Evolutionary conservation across 2,113 vertebrate species (phyloP).

Genomic region (Pao palembangensis): DNA sequence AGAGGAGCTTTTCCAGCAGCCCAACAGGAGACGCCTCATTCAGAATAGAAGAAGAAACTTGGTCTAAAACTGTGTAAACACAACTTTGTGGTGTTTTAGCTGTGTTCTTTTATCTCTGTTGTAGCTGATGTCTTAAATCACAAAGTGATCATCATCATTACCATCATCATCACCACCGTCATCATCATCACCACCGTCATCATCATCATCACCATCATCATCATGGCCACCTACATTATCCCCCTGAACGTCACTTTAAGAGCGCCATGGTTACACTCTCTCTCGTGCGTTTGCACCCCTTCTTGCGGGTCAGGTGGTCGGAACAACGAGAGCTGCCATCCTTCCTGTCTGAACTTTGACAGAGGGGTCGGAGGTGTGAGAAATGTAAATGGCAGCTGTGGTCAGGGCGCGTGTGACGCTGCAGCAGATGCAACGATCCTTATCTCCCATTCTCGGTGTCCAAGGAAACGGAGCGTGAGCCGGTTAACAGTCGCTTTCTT

Average conservation of each 20-base stretch:
- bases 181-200: too few relatives aligned
- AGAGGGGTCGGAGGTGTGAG: constrained; percentile 86
- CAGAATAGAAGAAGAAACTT: too few relatives aligned
- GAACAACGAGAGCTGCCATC: constrained; percentile 73
- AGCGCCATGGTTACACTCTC: neutral
- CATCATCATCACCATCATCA: too few relatives aligned
- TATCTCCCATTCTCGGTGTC: constrained; percentile 64
- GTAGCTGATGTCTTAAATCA: too few relatives aligned
- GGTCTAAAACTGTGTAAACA: too few relatives aligned
- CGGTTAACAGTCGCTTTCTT: constrained; percentile 62
- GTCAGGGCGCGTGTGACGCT: constrained; percentile 70
- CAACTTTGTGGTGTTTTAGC: too few relatives aligned
- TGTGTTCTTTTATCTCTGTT: too few relatives aligned
- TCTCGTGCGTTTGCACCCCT: constrained; percentile 10
- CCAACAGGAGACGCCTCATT: too few relatives aligned
- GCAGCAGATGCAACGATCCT: constrained; percentile 53
- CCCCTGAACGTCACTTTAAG: neutral
- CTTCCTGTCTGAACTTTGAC: constrained; percentile 90
- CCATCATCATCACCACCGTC: too few relatives aligned
- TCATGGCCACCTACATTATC: too few relatives aligned
- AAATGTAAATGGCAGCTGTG: constrained; percentile 87
- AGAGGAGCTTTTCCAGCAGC: too few relatives aligned
- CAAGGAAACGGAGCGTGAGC: constrained; percentile 54
- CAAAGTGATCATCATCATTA: too few relatives aligned
- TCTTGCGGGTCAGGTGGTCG: constrained; percentile 79